Conservation (phyloP, 2,888 invertebrate species). For the Pandemis heparana region DNA sequence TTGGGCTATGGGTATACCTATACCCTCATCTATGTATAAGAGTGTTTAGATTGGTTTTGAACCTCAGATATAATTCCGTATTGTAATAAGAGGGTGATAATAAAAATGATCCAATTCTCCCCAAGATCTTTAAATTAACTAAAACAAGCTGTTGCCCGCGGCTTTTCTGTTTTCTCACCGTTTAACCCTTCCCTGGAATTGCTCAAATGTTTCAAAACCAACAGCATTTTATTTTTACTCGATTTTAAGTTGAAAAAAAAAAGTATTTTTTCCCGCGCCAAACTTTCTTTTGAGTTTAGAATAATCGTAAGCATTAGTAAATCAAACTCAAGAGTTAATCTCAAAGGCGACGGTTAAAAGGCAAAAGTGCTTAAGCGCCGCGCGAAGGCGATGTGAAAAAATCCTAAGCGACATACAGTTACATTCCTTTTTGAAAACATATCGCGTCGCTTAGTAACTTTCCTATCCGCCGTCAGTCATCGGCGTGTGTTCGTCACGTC, state of each 20-base stretch:
- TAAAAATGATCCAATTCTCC: too few relatives aligned
- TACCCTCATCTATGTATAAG: too few relatives aligned
- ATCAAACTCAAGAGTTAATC: slow-evolving; percentile 20
- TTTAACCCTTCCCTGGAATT: too few relatives aligned
- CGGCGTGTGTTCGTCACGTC: slow-evolving; percentile 26
- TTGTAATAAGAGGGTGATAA: too few relatives aligned
- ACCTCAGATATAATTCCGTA: too few relatives aligned
- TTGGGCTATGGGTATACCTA: too few relatives aligned
- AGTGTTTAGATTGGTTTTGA: too few relatives aligned
- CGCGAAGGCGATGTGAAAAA: not conserved
- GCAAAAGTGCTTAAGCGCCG: not conserved
- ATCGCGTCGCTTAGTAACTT: not conserved
- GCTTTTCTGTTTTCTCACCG: too few relatives aligned
- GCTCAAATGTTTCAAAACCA: too few relatives aligned
- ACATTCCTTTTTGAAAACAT: not conserved
- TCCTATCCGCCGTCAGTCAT: slow-evolving; percentile 27
- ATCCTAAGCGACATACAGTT: not conserved
- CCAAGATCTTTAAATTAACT: too few relatives aligned
- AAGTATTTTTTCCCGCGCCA: not conserved
- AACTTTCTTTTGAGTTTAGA: not conserved
- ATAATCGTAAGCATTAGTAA: slow-evolving; percentile 8
- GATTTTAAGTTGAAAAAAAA: not conserved
- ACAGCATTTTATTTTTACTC: too few relatives aligned
- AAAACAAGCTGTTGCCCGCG: too few relatives aligned
- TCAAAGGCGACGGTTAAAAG: not conserved